These are phyloP conservation scores for Chloroceryle amazona DNA, from an alignment of 2,797 vertebrate genomes.

Conservation along the genomic window DNA sequence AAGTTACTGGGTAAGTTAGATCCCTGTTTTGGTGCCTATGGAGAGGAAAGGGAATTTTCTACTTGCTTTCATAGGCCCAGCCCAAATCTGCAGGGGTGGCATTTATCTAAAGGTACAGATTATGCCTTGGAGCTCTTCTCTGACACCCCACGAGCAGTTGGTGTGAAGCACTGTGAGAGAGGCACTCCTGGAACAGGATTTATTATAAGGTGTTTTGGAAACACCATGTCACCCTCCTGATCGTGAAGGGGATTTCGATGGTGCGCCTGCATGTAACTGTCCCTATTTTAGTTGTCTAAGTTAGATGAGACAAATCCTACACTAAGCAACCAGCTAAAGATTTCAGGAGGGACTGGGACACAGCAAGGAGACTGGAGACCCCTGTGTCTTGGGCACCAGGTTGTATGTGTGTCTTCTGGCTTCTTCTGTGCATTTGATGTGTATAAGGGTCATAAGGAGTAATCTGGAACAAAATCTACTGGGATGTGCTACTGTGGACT, in stretches of 20 bases:
- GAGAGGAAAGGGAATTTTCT: not conserved
- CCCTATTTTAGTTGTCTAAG: not conserved
- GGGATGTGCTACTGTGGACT: not conserved
- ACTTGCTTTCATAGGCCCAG: not conserved
- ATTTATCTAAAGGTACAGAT: not conserved
- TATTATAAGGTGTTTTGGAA: not conserved
- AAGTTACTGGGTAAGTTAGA: not conserved
- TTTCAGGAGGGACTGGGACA: not conserved
- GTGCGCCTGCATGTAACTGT: not conserved
- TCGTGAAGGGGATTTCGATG: rapidly evolving
- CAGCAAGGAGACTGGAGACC: not conserved
- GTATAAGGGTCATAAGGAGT: not conserved
- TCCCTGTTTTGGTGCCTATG: not conserved
- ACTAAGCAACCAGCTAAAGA: not conserved
- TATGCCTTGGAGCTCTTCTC: not conserved
- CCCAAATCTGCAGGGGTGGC: not conserved
- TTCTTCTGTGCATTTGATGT: not conserved
- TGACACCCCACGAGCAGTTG: not conserved
- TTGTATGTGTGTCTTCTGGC: rapidly evolving
- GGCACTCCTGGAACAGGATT: not conserved
- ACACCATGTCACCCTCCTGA: not conserved
- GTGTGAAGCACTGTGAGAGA: not conserved
- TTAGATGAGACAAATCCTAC: not conserved
- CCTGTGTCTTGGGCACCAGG: not conserved
- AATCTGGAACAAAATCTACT: not conserved